Evolutionary conservation across 1,140 invertebrate species (phyloP), one percentile per base, ranked within the genome.

Genomic region (Stegodyphus dumicola): DNA sequence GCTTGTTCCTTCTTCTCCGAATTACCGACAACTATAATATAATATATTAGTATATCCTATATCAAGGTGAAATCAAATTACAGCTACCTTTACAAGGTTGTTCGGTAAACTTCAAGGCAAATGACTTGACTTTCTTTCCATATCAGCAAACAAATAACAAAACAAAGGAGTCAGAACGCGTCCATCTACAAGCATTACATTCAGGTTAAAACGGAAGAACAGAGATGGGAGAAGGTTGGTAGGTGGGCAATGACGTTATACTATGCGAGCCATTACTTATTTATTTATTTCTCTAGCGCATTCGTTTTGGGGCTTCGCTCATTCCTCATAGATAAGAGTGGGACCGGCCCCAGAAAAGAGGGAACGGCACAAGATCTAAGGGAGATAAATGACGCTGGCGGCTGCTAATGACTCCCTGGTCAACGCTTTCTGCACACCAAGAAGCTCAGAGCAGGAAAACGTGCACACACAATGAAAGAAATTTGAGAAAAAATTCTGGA

Each of bases 401-500:
- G 71, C 81, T 84, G 81, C 73, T 84, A 84, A 84, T 84, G 81
- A 84, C 81, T 84, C 81, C 81, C 81, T 84, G 81, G 81, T 84
- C 81, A 84, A 84, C 81, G 81, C 81, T 84, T 84, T 33, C 74
- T 18, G 64, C 56, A 71, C 67, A 71, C 79, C 53, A 83, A 74
- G 70, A 83, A 74, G 70, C 79, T 54, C 33, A n/a, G 73, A 11
- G 17, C 49, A 64, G 64, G 33, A 77, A 65, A 65, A 77, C 48
- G 64, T 49, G 75, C 56, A 77, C 18, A 48, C 17, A 77, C 13
- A 65, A 64, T 33, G 17, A 77, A 49, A 65, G 17, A 18, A 52
- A 15, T 9, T 10, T n/a, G 66, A 53, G 51, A 60, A 69, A 13
- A 81, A 81, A 64, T 53, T 7, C 71, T 18, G 66, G 51, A 83